Evolutionary conservation across 2,888 invertebrate genomes (phyloP).

Genomic region (Stratiomys singularior): DNA sequence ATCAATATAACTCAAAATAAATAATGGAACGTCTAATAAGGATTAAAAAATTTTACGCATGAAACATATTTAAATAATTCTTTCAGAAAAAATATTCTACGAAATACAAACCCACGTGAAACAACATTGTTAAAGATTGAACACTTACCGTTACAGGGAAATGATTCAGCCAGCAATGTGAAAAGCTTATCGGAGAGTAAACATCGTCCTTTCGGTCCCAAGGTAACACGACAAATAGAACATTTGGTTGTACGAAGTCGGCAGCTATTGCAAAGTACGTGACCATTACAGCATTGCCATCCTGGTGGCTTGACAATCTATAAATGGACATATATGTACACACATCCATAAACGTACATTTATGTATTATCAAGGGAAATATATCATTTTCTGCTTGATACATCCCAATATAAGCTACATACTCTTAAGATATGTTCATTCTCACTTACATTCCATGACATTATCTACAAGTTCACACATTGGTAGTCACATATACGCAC

Average conservation of each 20-base stretch:
- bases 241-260: conserved; percentile 65
- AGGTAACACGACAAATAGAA: conserved; percentile 66
- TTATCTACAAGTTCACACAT: conserved; percentile 35
- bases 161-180: conserved; percentile 63
- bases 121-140: not conserved
- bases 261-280: conserved; percentile 66
- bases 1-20: no score
- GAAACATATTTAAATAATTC: no score
- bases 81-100: no score
- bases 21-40: no score
- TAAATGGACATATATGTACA: not conserved
- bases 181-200: conserved; percentile 67
- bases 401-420: conserved; percentile 11
- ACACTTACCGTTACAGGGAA: conserved; percentile 61
- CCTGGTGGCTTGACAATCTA: conserved; percentile 65
- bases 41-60: no score
- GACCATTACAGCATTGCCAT: conserved; percentile 67
- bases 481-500: conserved; percentile 4
- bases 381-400: conserved; percentile 50
- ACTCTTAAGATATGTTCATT: not conserved
- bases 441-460: conserved; percentile 34
- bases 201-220: conserved; percentile 66
- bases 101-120: not conserved
- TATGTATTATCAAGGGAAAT: conserved; percentile 51
- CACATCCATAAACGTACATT: not conserved